Evolutionary conservation across 1,140 invertebrate genomes (phyloP), one percentile per base, ranked within the genome.

Genomic region (Batillaria attramentaria): DNA sequence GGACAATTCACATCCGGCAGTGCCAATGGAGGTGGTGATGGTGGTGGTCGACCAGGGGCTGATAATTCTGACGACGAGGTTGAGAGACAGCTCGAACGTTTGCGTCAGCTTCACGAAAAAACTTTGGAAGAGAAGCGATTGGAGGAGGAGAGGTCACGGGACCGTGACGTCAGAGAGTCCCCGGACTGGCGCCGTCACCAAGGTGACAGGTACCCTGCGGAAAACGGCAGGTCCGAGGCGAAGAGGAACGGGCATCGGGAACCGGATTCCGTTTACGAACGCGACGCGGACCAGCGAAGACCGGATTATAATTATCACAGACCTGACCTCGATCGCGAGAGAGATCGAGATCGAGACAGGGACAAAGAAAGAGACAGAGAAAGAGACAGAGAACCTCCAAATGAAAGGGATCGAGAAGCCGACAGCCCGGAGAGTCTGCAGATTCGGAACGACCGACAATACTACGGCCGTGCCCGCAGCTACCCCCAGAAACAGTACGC

Each of bases 51-150:
- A n/a, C n/a, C n/a, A n/a, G n/a, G n/a, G n/a, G n/a, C n/a, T n/a
- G n/a, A n/a, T n/a, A n/a, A n/a, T n/a, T 42, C 54, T 20, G 73
- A 75, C 20, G 37, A 24, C 2, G 73, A 75, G 20, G n/a, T 39
- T 3, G 54, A 75, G 20, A 20, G 73, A 24, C 31, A 57, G 54
- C 37, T 75, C 54, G 73, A 75, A 42, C 28, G 24, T 16, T n/a
- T 75, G 5, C 39, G 73, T 18, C 54, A 62, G n/a, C n/a, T 75
- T 2, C 54, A 75, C 37, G 54, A 75, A 20, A 28, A n/a, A 39
- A n/a, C 20, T 4, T 50, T 62, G 24, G 54, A 16, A 3, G 16
- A 39, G 6, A 60, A 33, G n/a, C 50, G 35, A 31, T n/a, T 39
- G 54, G 57, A 20, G 10, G 50, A 73, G 72, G 46, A 3, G 3